A percentile compares a stretch with the other conserved stretches of the same genome.
phyloP scores from a whole-genome alignment of 2,113 vertebrate species.

The Cochlearius cochlearius region DNA sequence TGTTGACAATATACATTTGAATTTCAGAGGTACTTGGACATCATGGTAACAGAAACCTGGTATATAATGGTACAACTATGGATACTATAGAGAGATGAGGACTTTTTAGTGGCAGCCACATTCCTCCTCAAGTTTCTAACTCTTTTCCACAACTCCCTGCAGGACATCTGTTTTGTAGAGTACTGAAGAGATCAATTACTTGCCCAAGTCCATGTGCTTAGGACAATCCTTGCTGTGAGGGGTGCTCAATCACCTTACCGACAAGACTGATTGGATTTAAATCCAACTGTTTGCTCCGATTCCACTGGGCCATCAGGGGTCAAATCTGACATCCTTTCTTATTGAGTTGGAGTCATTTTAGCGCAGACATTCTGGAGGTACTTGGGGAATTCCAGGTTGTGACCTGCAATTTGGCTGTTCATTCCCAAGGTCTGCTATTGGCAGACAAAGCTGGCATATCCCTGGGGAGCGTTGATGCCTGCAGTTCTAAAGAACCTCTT shows the following conservation, averaged over 20 bases:
- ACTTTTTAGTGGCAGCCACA: not conserved
- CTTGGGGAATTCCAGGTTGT: constrained; percentile 58
- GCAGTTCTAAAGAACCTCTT: not conserved
- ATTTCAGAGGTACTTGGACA: not conserved
- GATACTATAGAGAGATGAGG: not conserved
- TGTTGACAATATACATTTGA: not conserved
- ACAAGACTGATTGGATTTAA: constrained; percentile 57
- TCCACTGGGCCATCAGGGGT: constrained; percentile 48
- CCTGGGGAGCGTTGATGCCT: not conserved
- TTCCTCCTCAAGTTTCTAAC: not conserved
- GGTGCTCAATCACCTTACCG: constrained; percentile 1
- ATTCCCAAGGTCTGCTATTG: constrained; percentile 30
- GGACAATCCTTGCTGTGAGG: constrained; percentile 31
- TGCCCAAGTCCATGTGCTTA: constrained; percentile 11
- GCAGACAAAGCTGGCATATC: not conserved
- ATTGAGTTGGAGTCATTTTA: constrained; percentile 57
- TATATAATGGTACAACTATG: not conserved
- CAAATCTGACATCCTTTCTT: constrained; percentile 56
- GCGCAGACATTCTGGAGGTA: constrained; percentile 31
- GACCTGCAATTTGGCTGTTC: constrained; percentile 50
- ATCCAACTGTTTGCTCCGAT: constrained; percentile 19
- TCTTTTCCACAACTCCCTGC: not conserved
- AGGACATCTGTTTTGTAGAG: constrained; percentile 2
- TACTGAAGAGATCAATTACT: constrained; percentile 30
- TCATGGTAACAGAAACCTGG: not conserved